Evolutionary conservation across 2,797 vertebrate species (phyloP), one percentile per base, ranked within the genome.

Genomic region (Amniataba percoides): DNA sequence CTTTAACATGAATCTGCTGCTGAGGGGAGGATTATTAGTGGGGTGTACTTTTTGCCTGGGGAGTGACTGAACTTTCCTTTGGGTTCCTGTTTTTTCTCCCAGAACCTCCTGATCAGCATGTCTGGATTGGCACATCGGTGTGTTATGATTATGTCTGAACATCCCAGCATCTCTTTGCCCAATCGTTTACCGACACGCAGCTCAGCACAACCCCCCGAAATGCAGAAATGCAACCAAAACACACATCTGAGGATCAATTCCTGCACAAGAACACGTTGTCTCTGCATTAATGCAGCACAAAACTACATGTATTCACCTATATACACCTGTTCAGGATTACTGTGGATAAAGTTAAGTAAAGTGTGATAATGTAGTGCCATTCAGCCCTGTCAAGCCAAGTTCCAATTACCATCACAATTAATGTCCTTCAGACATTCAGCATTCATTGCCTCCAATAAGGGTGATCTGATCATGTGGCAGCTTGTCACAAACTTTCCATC

Each of bases 1-100:
- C 67, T 80, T 70, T 65, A 71, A 57, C 55, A 73, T 58, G 43
- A 64, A 82, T 84, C 78, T 71, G 16, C 46, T 64, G 43, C 31
- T 31, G 42, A 64, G 59, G 25, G 34, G 43, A 73, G 70, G 58
- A 64, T 62, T 63, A 57, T 76, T 70, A 55, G 52, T 78, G 16
- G 60, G 25, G 21, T 23, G 3, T 52, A n/a, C 15, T 74, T 34
- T 34, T 53, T 61, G 21, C 13, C 12, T 55, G 49, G 31, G 9
- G 16, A 10, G 7, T 14, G 56, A n/a, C 9, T 13, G 34, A 58
- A 23, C 49, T n/a, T 58, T 40, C 52, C 18, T 61, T 12, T 52
- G 3, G 36, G 34, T 52, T 72, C 19, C 10, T 34, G 7, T 36
- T 57, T 57, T 72, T 65, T 7, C 53, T 56, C 27, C 27, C 23